Evolutionary conservation across 2,888 invertebrate species (phyloP), one percentile per base, ranked within the genome.

Genomic region (Tetheella fluctuosa): DNA sequence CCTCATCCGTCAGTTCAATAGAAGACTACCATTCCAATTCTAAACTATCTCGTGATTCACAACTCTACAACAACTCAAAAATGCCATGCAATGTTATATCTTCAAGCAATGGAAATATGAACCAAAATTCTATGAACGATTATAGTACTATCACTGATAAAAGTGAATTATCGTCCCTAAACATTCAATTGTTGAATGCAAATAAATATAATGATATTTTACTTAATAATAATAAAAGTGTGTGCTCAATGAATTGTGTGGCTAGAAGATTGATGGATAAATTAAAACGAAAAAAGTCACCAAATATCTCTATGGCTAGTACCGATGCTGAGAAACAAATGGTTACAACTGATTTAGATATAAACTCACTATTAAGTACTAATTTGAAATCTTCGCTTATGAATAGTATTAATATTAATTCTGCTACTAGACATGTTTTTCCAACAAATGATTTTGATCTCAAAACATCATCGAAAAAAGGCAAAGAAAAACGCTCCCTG

Each of bases 191-290:
- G 25, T 58, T 64, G 1, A 64, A 63, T 15, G 20, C 37, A 52
- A 52, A 30, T n/a, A 56, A 34, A 57, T 48, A 54, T 15, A 56
- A 63, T 59, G 58, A 60, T 12, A 54, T 58, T 28, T 52, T 61
- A 8, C 54, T 54, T 12, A 63, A 59, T 53, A 62, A 23, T 53
- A 64, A 73, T 34, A 72, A 64, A 25, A 86, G 86, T 61, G 34
- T 85, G 2, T 86, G 83, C 60, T 86, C 86, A 5, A 82, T 85
- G 80, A 76, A 84, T 54, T 87, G 83, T 64, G 62, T 82, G 0
- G 72, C 74, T 6, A 74, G 69, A 23, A 71, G 60, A 25, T 57
- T 63, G 2, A 62, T 60, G 0, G 64, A 65, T 15, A 59, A 64
- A 3, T 56, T 74, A 13, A 67, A 70, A 54, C 63, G 61, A 0